Base-by-base conservation (phyloP, 2,888 invertebrate species). In the Amblyteles armatorius region DNA sequence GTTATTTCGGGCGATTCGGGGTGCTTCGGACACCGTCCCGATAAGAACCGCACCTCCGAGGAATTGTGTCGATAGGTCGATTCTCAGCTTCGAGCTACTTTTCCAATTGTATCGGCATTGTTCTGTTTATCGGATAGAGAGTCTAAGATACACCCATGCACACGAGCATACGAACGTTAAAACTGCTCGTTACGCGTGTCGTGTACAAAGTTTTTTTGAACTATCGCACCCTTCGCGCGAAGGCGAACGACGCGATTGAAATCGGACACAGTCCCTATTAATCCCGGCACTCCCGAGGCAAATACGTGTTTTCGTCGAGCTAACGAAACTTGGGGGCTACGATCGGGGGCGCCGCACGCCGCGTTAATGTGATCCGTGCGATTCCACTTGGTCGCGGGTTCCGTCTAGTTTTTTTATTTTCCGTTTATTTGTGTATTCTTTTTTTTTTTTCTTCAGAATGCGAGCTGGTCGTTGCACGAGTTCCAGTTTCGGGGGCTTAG, bases 261-360 rank as follows among this genome's bases (percentile, higher is more conserved):
- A 55, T 22, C 9, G n/a, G 55, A n/a, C 55, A 9, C 55, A 55
- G 19, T 55, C 11, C 50, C n/a, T 9, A 22, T 22, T 11, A 40
- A 22, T 55, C 22, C 9, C 55, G 55, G 55, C 55, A 22, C 22
- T 55, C 55, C 55, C 55, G 55, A 55, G 55, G 55, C 55, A 19
- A 22, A 55, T 19, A 55, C 22, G 55, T 55, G 40, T 40, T 40
- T 40, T 40, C 40, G 2, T 40, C 40, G 1, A 40, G 2, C 40
- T 40, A 11, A 40, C 40, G 40, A 40, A 40, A 40, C 40, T 40
- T 40, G 40, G 22, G 22, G 22, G 11, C 40, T 11, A 40, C 2
- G 11, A 40, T 40, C 40, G 11, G 40, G 11, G 40, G 11, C 40
- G 40, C 11, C 40, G 40, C 11, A 40, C 40, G 40, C 40, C 40